phyloP scores from a whole-genome alignment of 1,140 invertebrate genomes.

The Ostrea edulis region DNA sequence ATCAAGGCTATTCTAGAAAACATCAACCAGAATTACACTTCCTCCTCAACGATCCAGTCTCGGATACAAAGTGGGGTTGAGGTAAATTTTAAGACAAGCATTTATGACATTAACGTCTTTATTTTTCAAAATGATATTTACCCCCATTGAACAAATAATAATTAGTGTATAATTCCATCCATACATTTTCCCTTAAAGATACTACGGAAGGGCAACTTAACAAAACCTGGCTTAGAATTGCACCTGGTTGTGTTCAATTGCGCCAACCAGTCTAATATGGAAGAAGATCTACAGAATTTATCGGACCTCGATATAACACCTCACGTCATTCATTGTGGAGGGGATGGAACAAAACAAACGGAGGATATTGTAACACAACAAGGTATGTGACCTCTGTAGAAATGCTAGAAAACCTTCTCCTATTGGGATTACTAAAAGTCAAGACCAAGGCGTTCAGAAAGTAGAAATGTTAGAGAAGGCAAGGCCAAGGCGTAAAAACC shows the following conservation, averaged over 20 bases:
- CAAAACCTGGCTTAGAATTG: background rate
- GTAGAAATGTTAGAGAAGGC: too few species aligned
- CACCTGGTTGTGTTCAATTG: background rate
- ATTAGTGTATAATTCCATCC: background rate
- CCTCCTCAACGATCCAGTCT: background rate
- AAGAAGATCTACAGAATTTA: background rate
- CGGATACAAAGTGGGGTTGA: background rate
- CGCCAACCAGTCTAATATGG: background rate
- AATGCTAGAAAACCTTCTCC: too few species aligned
- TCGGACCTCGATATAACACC: background rate
- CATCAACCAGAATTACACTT: background rate
- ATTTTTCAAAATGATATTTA: background rate
- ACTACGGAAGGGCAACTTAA: background rate
- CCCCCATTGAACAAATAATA: background rate
- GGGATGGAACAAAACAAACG: background rate
- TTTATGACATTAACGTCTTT: background rate
- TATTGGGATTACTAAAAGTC: background rate
- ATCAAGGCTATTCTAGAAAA: background rate
- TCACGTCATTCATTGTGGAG: slow-evolving; percentile 9
- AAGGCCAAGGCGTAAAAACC: background rate
- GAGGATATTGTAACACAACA: background rate
- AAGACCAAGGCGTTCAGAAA: background rate
- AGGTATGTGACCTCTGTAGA: background rate
- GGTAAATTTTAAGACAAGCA: background rate
- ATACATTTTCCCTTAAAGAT: background rate